Evolutionary conservation across 2,113 vertebrate genomes (phyloP), one percentile per base, ranked within the genome.

Genomic region (Astur gentilis): DNA sequence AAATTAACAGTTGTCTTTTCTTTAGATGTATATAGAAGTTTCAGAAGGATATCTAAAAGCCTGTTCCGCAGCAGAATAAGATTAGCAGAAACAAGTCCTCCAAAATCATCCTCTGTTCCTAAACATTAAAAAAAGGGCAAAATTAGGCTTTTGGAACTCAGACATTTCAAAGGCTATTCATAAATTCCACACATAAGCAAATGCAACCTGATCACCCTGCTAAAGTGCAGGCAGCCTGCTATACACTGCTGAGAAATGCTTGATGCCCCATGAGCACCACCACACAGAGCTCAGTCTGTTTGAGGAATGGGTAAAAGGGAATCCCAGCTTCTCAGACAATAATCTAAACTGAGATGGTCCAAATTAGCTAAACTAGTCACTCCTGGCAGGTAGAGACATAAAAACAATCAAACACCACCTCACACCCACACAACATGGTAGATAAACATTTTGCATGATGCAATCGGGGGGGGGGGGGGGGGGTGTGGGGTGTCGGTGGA

Each of bases 61-160:
- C 99, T 98, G 94, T 99, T 99, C 44, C 99, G 98, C 82, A 99
- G 97, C 86, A 99, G 98, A 78, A 99, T 99, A 80, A 99, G 98
- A 97, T 98, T 99, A 80, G 99, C 99, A 64, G 99, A 99, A 72
- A 99, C 98, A 86, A 99, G 99, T 71, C 99, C 99, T 64, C 99
- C 98, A 87, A 99, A 99, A 77, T 99, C 99, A 15, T 99, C 99
- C 32, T 99, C 99, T 13, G 97, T 97, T 90, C 99, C 99, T 99
- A 95, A 71, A 92, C 22, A 70, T 26, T 58, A 83, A 14, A 47
- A 54, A 4, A 34, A 40, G 13, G 13, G 10, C 9, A 77, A 93
- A 89, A 84, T 67, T 5, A 92, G 14, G 9, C 34, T 66, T 91
- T 66, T 73, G 55, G n/a, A 89, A 65, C 21, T 49, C 12, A 5